These are phyloP conservation scores for Dipodomys stephensi DNA, from an alignment of 2,113 vertebrate species.

Conservation along the genomic window DNA sequence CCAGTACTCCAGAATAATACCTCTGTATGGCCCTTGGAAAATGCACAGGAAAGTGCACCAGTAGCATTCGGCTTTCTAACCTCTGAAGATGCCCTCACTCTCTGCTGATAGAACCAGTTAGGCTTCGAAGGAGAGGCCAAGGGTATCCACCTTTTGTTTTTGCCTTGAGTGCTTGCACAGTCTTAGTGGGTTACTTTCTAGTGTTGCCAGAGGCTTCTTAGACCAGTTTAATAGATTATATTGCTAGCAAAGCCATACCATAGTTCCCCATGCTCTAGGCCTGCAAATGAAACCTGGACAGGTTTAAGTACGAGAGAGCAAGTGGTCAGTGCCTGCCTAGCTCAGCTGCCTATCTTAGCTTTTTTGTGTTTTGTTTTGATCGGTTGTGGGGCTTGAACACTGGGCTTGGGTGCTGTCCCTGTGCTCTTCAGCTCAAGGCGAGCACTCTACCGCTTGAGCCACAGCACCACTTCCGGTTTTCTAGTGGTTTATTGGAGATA, in stretches of 20 bases:
- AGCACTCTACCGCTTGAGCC: too few species aligned
- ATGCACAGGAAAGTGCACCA: neutral
- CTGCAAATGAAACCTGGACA: neutral
- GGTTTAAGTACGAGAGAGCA: neutral
- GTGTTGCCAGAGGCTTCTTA: neutral
- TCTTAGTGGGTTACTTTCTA: neutral
- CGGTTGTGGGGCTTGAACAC: too few species aligned
- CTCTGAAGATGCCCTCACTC: neutral
- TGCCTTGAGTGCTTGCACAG: neutral
- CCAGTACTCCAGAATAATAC: neutral
- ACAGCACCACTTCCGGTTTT: too few species aligned
- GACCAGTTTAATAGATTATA: neutral
- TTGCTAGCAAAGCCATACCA: neutral
- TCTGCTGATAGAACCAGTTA: neutral
- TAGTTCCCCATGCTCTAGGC: neutral
- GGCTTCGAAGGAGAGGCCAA: neutral
- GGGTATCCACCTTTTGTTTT: neutral
- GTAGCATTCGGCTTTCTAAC: neutral
- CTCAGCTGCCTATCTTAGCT: neutral
- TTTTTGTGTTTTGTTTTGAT: too few species aligned
- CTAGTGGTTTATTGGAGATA: too few species aligned
- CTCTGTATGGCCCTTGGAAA: neutral
- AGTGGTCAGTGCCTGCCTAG: neutral
- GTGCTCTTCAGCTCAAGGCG: too few species aligned
- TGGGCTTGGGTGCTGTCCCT: too few species aligned